phyloP scores from a whole-genome alignment of 2,113 vertebrate species.

The Pterocles orientalis region DNA sequence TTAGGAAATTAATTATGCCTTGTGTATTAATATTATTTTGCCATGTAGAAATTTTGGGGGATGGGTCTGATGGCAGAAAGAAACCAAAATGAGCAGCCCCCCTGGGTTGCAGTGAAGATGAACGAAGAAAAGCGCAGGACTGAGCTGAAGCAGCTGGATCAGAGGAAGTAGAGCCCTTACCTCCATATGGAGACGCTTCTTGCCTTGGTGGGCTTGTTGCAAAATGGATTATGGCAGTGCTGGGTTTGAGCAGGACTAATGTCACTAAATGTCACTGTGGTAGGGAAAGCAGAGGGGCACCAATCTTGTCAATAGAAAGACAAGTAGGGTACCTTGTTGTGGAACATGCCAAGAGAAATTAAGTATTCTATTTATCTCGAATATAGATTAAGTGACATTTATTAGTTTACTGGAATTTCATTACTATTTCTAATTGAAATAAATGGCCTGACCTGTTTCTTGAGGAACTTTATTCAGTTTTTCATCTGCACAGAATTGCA shows the following conservation, averaged over 20 bases:
- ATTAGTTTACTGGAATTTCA: slow-evolving; percentile 74
- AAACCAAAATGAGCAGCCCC: background rate
- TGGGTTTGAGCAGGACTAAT: background rate
- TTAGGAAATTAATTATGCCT: background rate
- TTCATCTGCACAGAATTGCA: slow-evolving; percentile 32
- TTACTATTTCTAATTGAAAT: slow-evolving; percentile 76
- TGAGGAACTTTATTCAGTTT: slow-evolving; percentile 55
- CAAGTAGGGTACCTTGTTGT: slow-evolving; percentile 17
- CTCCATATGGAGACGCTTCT: background rate
- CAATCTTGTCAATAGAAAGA: slow-evolving; percentile 39
- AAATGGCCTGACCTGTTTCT: slow-evolving; percentile 59
- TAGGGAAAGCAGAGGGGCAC: background rate
- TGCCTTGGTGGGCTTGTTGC: background rate
- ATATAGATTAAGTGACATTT: slow-evolving; percentile 73
- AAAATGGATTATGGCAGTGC: background rate
- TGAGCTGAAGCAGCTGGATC: background rate
- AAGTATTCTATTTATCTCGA: slow-evolving; percentile 58
- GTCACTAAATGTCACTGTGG: background rate
- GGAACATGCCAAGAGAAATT: slow-evolving; percentile 56
- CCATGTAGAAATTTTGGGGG: background rate
- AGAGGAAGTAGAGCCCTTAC: background rate
- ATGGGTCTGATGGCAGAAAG: background rate
- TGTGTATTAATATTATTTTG: background rate
- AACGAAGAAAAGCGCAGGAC: fast-evolving
- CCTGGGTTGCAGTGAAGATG: background rate